Evolutionary conservation across 1,140 invertebrate genomes (phyloP).

Genomic region (Tachypleus tridentatus): DNA sequence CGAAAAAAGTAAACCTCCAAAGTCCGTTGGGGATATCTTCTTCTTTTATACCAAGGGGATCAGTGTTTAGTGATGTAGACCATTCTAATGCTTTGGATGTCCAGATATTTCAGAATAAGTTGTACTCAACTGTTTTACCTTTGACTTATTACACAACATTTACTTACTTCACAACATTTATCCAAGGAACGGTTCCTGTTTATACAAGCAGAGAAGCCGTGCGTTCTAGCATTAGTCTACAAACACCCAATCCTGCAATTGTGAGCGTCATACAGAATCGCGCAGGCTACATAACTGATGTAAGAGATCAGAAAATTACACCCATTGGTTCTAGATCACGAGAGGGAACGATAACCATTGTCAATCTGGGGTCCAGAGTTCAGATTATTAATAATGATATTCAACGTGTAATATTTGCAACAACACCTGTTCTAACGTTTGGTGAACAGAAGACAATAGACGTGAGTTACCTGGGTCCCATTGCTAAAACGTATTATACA

Average conservation of each 20-base stretch:
- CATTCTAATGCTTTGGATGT: too few relatives aligned
- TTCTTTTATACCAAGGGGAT: too few relatives aligned
- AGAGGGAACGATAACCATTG: slow-evolving; percentile 29
- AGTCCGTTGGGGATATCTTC: too few relatives aligned
- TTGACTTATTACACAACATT: slow-evolving; percentile 57
- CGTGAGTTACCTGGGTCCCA: slow-evolving; percentile 5
- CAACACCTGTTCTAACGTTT: background rate
- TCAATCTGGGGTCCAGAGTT: slow-evolving; percentile 24
- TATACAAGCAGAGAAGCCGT: slow-evolving; percentile 23
- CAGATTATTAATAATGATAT: slow-evolving; percentile 17
- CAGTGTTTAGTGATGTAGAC: too few relatives aligned
- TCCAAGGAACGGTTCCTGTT: slow-evolving; percentile 77
- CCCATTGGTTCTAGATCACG: slow-evolving; percentile 27
- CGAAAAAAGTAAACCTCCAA: too few relatives aligned
- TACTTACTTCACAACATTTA: slow-evolving; percentile 80
- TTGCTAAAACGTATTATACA: slow-evolving; percentile 22
- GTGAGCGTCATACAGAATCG: slow-evolving; percentile 8
- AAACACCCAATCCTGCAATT: slow-evolving; percentile 18
- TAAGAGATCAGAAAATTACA: slow-evolving; percentile 4
- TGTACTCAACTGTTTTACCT: slow-evolving; percentile 6
- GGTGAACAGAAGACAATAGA: background rate
- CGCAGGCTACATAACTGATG: slow-evolving; percentile 1
- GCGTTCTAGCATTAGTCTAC: slow-evolving; percentile 14
- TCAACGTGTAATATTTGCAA: background rate
- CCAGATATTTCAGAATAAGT: too few relatives aligned